These are phyloP conservation scores for Halcyon badia DNA, from an alignment of 2,797 vertebrate species.

Conservation along the genomic window DNA sequence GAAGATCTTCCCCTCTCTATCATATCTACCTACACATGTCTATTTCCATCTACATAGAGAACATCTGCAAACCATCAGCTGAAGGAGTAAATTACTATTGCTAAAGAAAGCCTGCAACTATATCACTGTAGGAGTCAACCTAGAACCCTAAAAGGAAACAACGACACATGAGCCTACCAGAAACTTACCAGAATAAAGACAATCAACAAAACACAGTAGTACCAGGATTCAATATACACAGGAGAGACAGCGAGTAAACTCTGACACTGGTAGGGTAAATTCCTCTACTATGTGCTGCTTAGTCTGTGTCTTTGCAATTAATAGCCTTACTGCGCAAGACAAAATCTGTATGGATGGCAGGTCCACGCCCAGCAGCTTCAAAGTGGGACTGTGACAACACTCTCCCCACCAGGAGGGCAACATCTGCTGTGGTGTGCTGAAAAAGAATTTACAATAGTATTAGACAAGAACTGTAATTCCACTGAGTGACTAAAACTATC, in stretches of 20 bases:
- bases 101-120: neutral
- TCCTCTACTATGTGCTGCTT: neutral
- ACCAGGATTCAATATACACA: neutral
- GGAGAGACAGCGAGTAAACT: neutral
- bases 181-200: neutral
- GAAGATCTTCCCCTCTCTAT: too few species aligned
- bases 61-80: neutral
- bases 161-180: neutral
- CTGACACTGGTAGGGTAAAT: neutral
- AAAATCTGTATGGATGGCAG: neutral
- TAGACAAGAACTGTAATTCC: neutral
- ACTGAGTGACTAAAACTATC: neutral
- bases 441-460: neutral
- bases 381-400: neutral
- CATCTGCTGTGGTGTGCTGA: neutral
- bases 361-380: neutral
- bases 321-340: fast-evolving
- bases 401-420: neutral
- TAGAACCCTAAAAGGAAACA: neutral
- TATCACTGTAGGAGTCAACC: neutral
- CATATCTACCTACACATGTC: neutral
- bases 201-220: neutral
- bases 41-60: neutral
- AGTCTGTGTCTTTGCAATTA: neutral
- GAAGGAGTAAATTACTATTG: neutral